A percentile compares a stretch with the other conserved stretches of the same genome.
Evolutionary conservation across 2,113 vertebrate species (phyloP).

Genomic region (Phodopus roborovskii): DNA sequence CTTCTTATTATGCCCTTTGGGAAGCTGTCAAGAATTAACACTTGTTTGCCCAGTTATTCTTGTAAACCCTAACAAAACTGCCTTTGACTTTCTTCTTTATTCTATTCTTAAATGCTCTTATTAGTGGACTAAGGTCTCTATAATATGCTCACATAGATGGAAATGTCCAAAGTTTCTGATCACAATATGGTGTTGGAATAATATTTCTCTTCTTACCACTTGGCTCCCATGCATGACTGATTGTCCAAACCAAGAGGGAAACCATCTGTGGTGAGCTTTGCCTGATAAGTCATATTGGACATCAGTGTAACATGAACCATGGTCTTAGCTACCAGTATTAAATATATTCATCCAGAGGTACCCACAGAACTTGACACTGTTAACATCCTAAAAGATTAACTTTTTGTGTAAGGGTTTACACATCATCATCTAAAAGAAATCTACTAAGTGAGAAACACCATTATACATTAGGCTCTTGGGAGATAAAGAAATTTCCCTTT

Average conservation of each 20-base stretch:
- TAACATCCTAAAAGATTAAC: neutral
- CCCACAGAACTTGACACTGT: slow-evolving; percentile 24
- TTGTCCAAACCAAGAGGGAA: slow-evolving; percentile 22
- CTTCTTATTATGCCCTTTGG: neutral
- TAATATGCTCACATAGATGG: neutral
- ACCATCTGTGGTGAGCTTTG: neutral
- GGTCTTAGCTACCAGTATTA: neutral
- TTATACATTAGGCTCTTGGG: neutral
- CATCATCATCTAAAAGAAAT: slow-evolving; percentile 32
- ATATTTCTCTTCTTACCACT: neutral
- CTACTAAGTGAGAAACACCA: slow-evolving; percentile 21
- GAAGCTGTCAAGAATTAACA: neutral
- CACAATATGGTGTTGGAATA: slow-evolving; percentile 1
- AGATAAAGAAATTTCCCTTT: slow-evolving; percentile 28
- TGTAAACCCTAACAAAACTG: neutral
- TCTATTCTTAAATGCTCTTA: neutral
- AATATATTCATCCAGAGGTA: neutral
- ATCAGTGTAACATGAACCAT: neutral
- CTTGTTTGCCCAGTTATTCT: neutral
- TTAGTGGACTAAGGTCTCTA: neutral
- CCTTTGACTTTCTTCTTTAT: neutral
- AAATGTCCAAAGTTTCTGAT: neutral
- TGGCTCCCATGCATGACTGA: neutral
- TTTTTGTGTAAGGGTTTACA: slow-evolving; percentile 47
- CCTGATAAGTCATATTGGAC: neutral